Percentiles rank a stretch among this genome's conserved stretches.
phyloP scores from a whole-genome alignment of 2,797 vertebrate genomes.

The Halcyon chelicuti region DNA sequence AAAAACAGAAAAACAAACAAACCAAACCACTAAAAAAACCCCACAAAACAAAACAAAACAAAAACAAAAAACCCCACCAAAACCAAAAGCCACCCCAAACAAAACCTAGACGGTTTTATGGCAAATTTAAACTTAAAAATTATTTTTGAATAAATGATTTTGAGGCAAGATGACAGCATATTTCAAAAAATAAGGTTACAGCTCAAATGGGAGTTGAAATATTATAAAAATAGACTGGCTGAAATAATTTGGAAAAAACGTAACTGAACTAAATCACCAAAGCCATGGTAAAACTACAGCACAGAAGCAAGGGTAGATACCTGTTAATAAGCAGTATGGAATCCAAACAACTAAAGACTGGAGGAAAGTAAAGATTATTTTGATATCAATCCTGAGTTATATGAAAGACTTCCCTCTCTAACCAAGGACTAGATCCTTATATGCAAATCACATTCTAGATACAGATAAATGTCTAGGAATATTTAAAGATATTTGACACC shows the following conservation, averaged over 20 bases:
- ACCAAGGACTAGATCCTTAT: not conserved
- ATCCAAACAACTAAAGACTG: not conserved
- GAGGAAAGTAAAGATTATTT: not conserved
- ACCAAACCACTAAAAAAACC: too few relatives aligned
- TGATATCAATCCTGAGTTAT: not conserved
- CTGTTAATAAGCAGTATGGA: not conserved
- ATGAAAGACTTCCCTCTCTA: not conserved
- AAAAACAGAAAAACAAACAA: fast-evolving
- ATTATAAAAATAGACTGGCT: not conserved
- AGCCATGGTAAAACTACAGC: not conserved
- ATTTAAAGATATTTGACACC: not conserved
- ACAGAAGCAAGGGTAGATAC: not conserved
- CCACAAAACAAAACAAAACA: too few relatives aligned
- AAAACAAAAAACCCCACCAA: too few relatives aligned
- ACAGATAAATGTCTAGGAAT: not conserved
- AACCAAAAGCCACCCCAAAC: not conserved
- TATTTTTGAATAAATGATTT: not conserved
- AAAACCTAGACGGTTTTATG: not conserved
- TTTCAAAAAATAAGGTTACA: not conserved
- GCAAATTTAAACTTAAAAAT: not conserved
- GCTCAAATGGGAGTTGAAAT: not conserved
- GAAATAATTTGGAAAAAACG: not conserved
- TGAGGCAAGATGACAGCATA: not conserved
- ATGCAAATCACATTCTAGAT: not conserved
- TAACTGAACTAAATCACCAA: not conserved